Evolutionary conservation across 2,113 vertebrate genomes (phyloP).

Genomic region (Tupaia chinensis): DNA sequence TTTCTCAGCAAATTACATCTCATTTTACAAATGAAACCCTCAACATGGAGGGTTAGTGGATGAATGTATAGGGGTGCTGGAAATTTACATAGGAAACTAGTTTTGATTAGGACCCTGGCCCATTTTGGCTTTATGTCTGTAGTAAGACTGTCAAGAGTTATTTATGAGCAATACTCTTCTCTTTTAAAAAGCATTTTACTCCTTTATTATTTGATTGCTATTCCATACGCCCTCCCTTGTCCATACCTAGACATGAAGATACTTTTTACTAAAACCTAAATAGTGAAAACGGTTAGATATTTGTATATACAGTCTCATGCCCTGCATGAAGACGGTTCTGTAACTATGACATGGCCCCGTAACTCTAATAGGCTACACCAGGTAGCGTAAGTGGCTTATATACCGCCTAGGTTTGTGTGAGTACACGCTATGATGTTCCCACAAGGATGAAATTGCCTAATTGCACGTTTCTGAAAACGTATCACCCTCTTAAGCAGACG

Average conservation of each 20-base stretch:
- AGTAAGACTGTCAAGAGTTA: not conserved
- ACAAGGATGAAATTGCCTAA: too few species aligned
- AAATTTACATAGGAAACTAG: not conserved
- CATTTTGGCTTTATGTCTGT: not conserved
- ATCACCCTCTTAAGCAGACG: too few species aligned
- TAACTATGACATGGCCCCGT: too few species aligned
- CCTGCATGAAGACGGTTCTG: too few species aligned
- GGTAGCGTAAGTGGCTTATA: too few species aligned
- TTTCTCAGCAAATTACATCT: constrained; percentile 47
- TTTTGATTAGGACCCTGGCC: constrained; percentile 4
- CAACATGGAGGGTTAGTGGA: not conserved
- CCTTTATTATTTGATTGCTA: not conserved
- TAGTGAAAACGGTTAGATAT: not conserved
- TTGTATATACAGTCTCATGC: not conserved
- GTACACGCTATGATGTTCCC: too few species aligned
- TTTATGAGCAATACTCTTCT: not conserved
- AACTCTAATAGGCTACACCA: too few species aligned
- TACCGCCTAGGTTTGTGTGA: too few species aligned
- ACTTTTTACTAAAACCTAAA: not conserved
- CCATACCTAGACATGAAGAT: not conserved
- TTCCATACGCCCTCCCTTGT: not conserved
- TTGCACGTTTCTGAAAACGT: too few species aligned
- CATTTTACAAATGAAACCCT: not conserved
- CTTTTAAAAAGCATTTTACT: not conserved
- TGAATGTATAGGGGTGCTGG: not conserved